Evolutionary conservation across 1,140 invertebrate genomes (phyloP).

Genomic region (Hyposmocoma kahamanoa): DNA sequence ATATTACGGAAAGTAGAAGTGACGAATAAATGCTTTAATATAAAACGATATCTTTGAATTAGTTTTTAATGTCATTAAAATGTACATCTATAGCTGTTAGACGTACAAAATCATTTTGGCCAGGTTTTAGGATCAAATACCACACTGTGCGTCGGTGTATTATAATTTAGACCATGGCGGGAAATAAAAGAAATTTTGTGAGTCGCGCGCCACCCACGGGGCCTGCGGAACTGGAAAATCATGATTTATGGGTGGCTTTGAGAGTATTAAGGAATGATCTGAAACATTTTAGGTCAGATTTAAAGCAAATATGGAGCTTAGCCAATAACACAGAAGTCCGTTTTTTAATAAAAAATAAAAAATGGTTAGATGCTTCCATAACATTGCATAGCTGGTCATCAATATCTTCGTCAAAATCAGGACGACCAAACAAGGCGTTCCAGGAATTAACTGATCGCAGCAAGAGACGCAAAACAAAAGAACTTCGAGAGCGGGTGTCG

Average conservation of each 20-base stretch:
- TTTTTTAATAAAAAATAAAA: no score
- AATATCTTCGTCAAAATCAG: no score
- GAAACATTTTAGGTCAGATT: not conserved
- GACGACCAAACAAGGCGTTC: constrained; percentile 18
- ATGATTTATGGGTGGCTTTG: no score
- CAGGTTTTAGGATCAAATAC: not conserved
- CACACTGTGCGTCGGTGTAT: not conserved
- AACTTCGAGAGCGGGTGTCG: constrained; percentile 18
- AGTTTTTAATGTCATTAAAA: not conserved
- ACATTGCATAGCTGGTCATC: not conserved
- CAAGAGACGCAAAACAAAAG: constrained; percentile 31
- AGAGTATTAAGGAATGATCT: not conserved
- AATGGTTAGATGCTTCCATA: constrained; percentile 8
- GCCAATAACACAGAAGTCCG: not conserved
- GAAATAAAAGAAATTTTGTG: no score
- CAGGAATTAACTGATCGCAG: constrained; percentile 24
- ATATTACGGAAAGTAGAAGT: not conserved
- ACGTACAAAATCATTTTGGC: not conserved
- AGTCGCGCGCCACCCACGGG: no score
- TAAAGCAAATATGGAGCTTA: not conserved
- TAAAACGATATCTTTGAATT: not conserved
- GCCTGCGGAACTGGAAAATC: no score
- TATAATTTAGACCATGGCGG: no score
- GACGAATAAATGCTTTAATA: not conserved
- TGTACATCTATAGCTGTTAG: not conserved